Evolutionary conservation across 2,113 vertebrate species (phyloP).

Genomic region (Ramphastos sulfuratus): DNA sequence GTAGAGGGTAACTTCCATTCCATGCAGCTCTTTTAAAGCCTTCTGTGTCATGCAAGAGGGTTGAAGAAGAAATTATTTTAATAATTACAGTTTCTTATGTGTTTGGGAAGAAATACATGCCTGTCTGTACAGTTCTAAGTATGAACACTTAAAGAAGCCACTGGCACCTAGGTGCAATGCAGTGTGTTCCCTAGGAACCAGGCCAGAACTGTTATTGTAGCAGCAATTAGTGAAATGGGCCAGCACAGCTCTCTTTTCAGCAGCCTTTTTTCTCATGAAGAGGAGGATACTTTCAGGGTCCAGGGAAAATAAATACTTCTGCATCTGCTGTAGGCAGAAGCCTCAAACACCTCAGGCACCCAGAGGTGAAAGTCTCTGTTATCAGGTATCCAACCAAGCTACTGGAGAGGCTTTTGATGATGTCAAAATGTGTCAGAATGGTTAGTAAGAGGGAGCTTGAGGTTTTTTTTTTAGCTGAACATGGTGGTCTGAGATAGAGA

Average conservation of each 20-base stretch:
- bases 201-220: not conserved
- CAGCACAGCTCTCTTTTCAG: not conserved
- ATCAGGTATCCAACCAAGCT: fast-evolving
- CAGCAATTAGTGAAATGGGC: not conserved
- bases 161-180: not conserved
- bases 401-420: not conserved
- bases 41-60: fast-evolving
- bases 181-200: not conserved
- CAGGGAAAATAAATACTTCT: not conserved
- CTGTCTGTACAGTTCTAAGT: not conserved
- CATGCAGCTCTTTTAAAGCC: fast-evolving
- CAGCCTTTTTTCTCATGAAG: not conserved
- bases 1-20: not conserved
- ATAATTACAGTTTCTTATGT: not conserved
- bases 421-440: not conserved
- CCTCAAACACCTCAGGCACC: not conserved
- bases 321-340: not conserved
- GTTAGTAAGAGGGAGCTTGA: not conserved
- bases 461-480: not conserved
- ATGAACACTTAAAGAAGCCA: not conserved
- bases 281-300: not conserved
- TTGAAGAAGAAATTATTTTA: not conserved
- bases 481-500: not conserved
- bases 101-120: not conserved
- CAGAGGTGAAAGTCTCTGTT: not conserved